A percentile compares a stretch with the other conserved stretches of the same genome.
phyloP scores from a whole-genome alignment of 2,113 vertebrate species.

The Phocoena phocoena region DNA sequence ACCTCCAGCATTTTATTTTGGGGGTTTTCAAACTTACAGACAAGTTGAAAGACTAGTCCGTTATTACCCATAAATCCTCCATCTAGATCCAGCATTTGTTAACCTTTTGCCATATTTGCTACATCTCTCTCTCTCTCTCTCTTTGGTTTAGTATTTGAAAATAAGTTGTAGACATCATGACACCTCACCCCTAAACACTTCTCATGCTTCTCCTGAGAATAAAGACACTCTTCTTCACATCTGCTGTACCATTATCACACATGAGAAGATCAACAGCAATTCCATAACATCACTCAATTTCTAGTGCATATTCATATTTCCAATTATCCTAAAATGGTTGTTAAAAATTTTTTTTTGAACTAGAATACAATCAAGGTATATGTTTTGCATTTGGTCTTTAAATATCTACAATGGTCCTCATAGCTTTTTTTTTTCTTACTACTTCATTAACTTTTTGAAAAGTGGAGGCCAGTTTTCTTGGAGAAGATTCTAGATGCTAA shows the following conservation, averaged over 20 bases:
- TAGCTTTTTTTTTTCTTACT: neutral
- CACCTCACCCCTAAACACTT: neutral
- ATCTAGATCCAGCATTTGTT: neutral
- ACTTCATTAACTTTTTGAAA: conserved; percentile 4
- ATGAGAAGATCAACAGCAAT: neutral
- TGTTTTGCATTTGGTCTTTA: conserved; percentile 10
- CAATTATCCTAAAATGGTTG: neutral
- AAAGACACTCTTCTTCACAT: neutral
- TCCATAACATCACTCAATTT: neutral
- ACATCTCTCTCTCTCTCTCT: neutral
- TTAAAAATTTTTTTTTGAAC: neutral
- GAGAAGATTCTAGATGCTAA: neutral
- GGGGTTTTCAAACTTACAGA: conserved; percentile 47
- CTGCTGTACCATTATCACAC: too few relatives aligned
- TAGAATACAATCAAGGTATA: neutral
- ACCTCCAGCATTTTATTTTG: conserved; percentile 21
- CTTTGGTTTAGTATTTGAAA: neutral
- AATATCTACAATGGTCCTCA: neutral
- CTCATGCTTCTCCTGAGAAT: neutral
- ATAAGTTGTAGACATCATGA: neutral
- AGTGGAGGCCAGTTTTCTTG: neutral
- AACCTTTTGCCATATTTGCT: neutral
- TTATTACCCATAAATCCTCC: neutral
- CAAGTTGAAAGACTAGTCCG: neutral
- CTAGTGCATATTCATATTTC: neutral